These are phyloP conservation scores for Lota lota DNA, from an alignment of 2,113 vertebrate species.

Conservation along the genomic window DNA sequence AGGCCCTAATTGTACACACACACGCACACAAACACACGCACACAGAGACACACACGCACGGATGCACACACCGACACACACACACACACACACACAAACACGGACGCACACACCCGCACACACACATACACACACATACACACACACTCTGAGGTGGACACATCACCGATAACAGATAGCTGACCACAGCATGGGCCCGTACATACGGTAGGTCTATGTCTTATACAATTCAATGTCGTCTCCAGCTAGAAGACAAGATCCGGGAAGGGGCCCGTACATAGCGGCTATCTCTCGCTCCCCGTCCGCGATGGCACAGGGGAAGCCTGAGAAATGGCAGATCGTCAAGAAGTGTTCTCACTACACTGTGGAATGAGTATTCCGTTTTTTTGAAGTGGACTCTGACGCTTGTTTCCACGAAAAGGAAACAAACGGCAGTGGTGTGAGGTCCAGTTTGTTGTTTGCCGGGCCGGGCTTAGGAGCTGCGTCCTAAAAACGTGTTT, in stretches of 20 bases:
- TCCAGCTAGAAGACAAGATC: constrained; percentile 47
- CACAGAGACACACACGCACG: no score
- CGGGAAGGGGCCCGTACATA: constrained; percentile 35
- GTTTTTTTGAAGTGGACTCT: not conserved
- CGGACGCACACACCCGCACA: no score
- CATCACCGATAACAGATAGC: constrained; percentile 61
- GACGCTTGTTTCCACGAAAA: not conserved
- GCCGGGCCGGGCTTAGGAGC: not conserved
- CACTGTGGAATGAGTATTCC: not conserved
- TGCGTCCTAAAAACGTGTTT: not conserved
- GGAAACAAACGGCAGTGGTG: no score
- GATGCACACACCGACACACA: no score
- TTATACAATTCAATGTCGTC: constrained; percentile 53
- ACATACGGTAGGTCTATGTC: constrained; percentile 72
- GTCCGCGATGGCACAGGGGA: constrained; percentile 42
- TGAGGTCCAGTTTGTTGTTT: no score
- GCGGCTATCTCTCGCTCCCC: constrained; percentile 35
- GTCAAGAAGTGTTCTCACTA: not conserved
- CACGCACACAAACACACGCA: no score
- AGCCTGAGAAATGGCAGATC: constrained; percentile 16
- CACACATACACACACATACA: no score
- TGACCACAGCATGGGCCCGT: constrained; percentile 70
- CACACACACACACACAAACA: no score
- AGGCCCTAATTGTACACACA: no score
- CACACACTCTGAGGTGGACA: no score